Evolutionary conservation across 2,888 invertebrate genomes (phyloP).

Genomic region (Diarsia dahlii): DNA sequence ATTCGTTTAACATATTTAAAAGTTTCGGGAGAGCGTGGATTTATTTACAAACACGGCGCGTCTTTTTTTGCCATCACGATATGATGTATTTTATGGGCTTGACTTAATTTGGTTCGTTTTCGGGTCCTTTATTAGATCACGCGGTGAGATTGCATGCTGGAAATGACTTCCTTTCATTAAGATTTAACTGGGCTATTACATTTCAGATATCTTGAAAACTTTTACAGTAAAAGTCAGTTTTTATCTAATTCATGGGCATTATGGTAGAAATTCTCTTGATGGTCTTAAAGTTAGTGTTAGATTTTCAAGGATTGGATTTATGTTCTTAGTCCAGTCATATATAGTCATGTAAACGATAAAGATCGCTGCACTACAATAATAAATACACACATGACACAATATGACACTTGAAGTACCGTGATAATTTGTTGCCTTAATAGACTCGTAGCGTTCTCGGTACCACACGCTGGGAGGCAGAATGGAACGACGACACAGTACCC

Average conservation of each 20-base stretch:
- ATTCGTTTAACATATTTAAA: slow-evolving; percentile 45
- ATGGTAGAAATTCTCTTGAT: neutral
- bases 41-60: slow-evolving; percentile 52
- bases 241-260: slow-evolving; percentile 29
- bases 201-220: slow-evolving; percentile 48
- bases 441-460: slow-evolving; percentile 1
- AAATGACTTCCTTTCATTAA: slow-evolving; percentile 62
- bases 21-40: slow-evolving; percentile 24
- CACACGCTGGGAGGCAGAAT: neutral
- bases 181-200: slow-evolving; percentile 45
- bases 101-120: slow-evolving; percentile 46
- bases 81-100: slow-evolving; percentile 46
- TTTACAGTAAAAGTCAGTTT: slow-evolving; percentile 36
- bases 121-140: slow-evolving; percentile 45
- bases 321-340: neutral
- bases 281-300: neutral
- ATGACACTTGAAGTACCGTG: slow-evolving; percentile 10
- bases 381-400: too few species aligned
- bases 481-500: neutral
- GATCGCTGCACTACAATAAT: slow-evolving; percentile 7
- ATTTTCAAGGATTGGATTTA: neutral
- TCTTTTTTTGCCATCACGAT: slow-evolving; percentile 51
- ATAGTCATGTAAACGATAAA: neutral
- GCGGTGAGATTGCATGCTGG: slow-evolving; percentile 45
- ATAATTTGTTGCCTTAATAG: slow-evolving; percentile 25